Percentiles rank a stretch among this genome's conserved stretches.
phyloP scores from a whole-genome alignment of 2,113 vertebrate genomes.

The Corythaeola cristata region DNA sequence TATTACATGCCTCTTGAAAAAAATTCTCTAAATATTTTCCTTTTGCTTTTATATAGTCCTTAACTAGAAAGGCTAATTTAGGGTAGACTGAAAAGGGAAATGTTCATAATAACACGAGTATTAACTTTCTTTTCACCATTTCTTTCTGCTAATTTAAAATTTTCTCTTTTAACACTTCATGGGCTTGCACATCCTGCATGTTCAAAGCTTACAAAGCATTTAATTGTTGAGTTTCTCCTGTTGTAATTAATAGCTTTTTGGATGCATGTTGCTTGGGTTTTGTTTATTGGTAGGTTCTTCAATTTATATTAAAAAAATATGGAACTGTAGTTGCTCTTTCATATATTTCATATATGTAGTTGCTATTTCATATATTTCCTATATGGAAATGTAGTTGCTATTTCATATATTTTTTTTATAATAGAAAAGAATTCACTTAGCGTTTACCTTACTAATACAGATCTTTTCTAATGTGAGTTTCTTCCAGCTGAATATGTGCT shows the following conservation, averaged over 20 bases:
- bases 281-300: not conserved
- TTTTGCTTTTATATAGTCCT: not conserved
- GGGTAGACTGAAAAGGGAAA: not conserved
- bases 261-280: not conserved
- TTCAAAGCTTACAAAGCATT: not conserved
- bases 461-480: not conserved
- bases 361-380: not conserved
- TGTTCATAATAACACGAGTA: not conserved
- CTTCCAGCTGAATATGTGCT: not conserved
- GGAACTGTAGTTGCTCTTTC: not conserved
- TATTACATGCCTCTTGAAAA: constrained; percentile 13
- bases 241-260: not conserved
- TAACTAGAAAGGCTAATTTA: not conserved
- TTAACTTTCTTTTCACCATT: not conserved
- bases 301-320: not conserved
- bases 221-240: not conserved
- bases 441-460: not conserved
- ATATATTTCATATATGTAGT: too few species aligned
- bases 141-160: not conserved
- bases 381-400: too few species aligned
- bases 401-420: not conserved
- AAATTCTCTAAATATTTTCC: constrained; percentile 15
- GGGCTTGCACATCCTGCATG: not conserved
- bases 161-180: not conserved
- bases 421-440: not conserved